Evolutionary conservation across 2,113 vertebrate species (phyloP).

Genomic region (Dasypus novemcinctus): DNA sequence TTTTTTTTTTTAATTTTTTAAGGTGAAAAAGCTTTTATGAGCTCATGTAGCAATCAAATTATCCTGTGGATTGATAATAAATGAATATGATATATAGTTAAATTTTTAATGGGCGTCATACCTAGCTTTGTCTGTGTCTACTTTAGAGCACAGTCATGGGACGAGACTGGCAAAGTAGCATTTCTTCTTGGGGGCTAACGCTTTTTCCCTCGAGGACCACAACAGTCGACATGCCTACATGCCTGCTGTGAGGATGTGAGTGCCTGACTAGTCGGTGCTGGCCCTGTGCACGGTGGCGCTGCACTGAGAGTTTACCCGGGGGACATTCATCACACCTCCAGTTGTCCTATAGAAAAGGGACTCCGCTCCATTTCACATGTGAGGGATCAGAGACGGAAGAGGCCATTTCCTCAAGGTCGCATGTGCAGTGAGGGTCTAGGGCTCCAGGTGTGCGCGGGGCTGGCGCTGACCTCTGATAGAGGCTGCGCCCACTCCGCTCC

Average conservation of each 20-base stretch:
- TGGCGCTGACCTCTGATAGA: no score
- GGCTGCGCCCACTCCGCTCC: not conserved
- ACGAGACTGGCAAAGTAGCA: not conserved
- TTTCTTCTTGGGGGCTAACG: not conserved
- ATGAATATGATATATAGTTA: slow-evolving; percentile 90
- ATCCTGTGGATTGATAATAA: slow-evolving; percentile 92
- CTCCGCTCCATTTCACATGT: not conserved
- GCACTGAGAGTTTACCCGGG: accelerated
- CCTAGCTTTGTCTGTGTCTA: slow-evolving; percentile 70
- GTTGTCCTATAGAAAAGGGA: not conserved
- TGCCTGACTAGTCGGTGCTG: accelerated
- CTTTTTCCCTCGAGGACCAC: not conserved
- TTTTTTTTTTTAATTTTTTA: slow-evolving; percentile 87
- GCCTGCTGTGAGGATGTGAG: accelerated
- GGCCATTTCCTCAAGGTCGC: not conserved
- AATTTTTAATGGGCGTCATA: slow-evolving; percentile 84
- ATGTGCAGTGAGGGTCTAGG: no score
- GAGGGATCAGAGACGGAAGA: not conserved
- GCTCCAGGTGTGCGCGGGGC: no score
- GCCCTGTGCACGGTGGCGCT: accelerated
- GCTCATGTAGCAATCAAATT: slow-evolving; percentile 91
- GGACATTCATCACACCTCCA: no score
- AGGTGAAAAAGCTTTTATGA: slow-evolving; percentile 90
- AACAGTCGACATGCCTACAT: not conserved
- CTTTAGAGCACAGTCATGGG: not conserved